Percentiles rank a stretch among this genome's conserved stretches.
These are phyloP conservation scores for Streptopelia turtur DNA, from an alignment of 2,797 vertebrate species.

Conservation along the genomic window DNA sequence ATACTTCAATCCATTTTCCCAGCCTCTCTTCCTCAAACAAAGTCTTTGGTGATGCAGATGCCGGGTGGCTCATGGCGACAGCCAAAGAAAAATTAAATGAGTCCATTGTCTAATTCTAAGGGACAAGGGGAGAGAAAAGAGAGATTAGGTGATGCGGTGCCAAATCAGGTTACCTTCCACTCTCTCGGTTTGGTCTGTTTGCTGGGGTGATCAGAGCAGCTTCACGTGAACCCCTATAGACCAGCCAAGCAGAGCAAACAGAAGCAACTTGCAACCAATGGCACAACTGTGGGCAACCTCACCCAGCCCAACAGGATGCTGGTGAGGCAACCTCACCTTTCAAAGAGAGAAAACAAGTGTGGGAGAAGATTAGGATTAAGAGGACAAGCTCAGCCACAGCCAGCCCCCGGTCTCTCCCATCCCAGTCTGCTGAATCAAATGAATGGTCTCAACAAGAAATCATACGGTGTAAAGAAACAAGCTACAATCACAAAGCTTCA, in stretches of 20 bases:
- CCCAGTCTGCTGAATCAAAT: background rate
- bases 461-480: rapidly evolving
- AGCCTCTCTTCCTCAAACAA: background rate
- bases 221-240: rapidly evolving
- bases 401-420: background rate
- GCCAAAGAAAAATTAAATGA: background rate
- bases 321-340: background rate
- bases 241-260: background rate
- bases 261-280: rapidly evolving
- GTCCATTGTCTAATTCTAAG: background rate
- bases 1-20: background rate
- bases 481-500: background rate
- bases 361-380: background rate
- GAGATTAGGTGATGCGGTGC: background rate
- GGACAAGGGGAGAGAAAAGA: background rate
- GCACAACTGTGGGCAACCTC: background rate
- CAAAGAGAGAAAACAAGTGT: background rate
- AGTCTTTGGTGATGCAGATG: background rate
- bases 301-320: background rate
- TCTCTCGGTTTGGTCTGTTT: background rate
- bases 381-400: background rate
- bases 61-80: background rate
- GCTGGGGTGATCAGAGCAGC: background rate
- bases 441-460: background rate
- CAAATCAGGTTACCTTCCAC: background rate